Conservation (phyloP, 1,140 invertebrate species). For the Drosophila sp. region DNA sequence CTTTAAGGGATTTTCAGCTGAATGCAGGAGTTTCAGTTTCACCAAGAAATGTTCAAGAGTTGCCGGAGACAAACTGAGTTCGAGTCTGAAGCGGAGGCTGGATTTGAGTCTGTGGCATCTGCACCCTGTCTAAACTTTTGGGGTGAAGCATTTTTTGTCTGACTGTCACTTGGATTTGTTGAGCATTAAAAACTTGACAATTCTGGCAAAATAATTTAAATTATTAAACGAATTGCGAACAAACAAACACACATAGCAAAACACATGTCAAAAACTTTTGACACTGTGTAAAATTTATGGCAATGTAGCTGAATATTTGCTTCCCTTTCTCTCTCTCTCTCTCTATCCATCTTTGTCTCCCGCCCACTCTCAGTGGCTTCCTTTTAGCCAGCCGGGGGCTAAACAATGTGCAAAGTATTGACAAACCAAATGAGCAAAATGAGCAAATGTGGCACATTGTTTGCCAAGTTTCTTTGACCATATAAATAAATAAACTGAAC, state of each 20-base stretch:
- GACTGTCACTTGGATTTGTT: slow-evolving; percentile 49
- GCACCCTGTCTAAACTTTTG: slow-evolving; percentile 27
- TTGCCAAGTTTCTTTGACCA: slow-evolving; percentile 60
- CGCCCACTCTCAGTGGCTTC: neutral
- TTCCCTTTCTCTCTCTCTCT: slow-evolving; percentile 4
- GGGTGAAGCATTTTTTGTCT: slow-evolving; percentile 18
- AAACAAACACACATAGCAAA: slow-evolving; percentile 1
- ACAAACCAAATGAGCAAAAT: slow-evolving; percentile 74
- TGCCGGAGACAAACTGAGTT: neutral
- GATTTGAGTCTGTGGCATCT: slow-evolving; percentile 5
- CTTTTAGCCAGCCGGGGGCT: neutral
- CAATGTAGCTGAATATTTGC: slow-evolving; percentile 45
- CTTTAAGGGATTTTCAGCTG: slow-evolving; percentile 48
- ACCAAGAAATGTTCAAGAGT: neutral
- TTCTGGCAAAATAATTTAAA: slow-evolving; percentile 50
- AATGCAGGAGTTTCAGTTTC: neutral
- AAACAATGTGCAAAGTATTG: slow-evolving; percentile 67
- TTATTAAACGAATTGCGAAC: slow-evolving; percentile 59
- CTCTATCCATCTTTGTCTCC: neutral
- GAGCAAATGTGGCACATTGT: slow-evolving; percentile 60
- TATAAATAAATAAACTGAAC: slow-evolving; percentile 77
- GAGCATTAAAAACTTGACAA: slow-evolving; percentile 57
- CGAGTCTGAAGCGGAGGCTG: no score
- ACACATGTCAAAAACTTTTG: slow-evolving; percentile 65
- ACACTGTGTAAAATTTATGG: slow-evolving; percentile 68